These are phyloP conservation scores for Bos javanicus DNA, from an alignment of 2,113 vertebrate species.

Conservation along the genomic window DNA sequence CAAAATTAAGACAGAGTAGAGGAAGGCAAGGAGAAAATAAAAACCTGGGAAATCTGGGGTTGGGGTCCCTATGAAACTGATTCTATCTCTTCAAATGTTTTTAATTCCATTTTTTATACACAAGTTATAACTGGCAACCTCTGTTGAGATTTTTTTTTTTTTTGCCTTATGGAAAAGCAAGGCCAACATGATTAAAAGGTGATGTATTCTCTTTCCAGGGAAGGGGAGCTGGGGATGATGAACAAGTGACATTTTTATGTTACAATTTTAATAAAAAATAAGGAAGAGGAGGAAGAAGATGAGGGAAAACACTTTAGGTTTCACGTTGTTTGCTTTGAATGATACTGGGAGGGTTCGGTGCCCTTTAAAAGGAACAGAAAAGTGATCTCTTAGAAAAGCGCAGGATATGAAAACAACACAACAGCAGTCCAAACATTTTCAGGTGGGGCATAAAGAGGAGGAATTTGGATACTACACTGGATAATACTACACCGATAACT, in stretches of 20 bases:
- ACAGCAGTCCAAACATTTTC: neutral
- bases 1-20: conserved; percentile 57
- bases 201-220: conserved; percentile 48
- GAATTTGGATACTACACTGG: neutral
- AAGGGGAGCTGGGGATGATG: conserved; percentile 50
- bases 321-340: conserved; percentile 34
- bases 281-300: conserved; percentile 38
- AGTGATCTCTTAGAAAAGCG: neutral
- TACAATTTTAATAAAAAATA: conserved; percentile 70
- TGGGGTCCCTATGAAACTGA: neutral
- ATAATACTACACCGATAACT: neutral
- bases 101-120: conserved; percentile 70
- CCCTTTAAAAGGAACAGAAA: conserved; percentile 5
- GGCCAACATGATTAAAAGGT: conserved; percentile 66
- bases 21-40: conserved; percentile 38
- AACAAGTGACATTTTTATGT: conserved; percentile 69
- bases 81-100: conserved; percentile 61
- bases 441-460: neutral
- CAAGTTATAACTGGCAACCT: conserved; percentile 63
- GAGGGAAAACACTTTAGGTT: neutral
- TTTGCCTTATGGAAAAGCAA: conserved; percentile 67
- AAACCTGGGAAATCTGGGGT: conserved; percentile 49
- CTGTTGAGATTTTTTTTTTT: conserved; percentile 60
- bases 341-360: neutral
- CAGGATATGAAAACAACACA: conserved; percentile 27